Base-by-base conservation (phyloP, 2,113 vertebrate genomes). In the Elephas maximus region DNA sequence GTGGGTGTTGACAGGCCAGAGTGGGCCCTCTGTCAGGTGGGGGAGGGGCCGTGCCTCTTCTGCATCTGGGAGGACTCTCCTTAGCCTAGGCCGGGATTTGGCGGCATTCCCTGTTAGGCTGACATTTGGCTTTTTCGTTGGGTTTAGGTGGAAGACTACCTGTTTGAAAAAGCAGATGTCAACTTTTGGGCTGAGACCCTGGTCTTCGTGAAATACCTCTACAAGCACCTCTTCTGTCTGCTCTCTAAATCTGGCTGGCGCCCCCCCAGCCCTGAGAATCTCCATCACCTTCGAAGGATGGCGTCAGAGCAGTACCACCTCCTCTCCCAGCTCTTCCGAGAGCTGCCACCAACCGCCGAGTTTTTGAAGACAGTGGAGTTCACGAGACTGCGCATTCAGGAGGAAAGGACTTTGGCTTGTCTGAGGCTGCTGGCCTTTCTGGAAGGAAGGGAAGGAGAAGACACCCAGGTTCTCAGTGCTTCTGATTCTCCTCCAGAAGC, bases 101-200 rank as follows among this genome's bases (percentile, higher is more conserved):
- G 88, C 26, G 57, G 1, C 53, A 5, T 69, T 63, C 71, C 77
- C 83, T 30, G 2, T 37, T 26, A 79, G 60, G 6, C 3, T 84
- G 33, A 88, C 21, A 67, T 80, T 37, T 3, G 51, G 41, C 57
- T 45, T 80, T 95, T 81, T 88, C 88, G 73, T 96, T 96, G 48
- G 81, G 9, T 97, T 82, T 96, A 99, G 99, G 99, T 99, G 73
- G 99, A 99, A 0, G 99, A 99, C 95, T 98, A 99, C 96, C 98
- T 99, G 88, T 99, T 99, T 97, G 99, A 99, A 97, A 99, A 99
- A 98, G 99, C 99, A 0, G 99, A 99, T 91, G 97, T 99, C 90
- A 99, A 99, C 98, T 99, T 99, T 96, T 99, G 99, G 99, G 99
- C 99, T 1, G 99, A 99, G 98, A 99, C 99, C 24, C 94, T 99